phyloP scores from a whole-genome alignment of 2,113 vertebrate species.

The Microcebus tavaratra region DNA sequence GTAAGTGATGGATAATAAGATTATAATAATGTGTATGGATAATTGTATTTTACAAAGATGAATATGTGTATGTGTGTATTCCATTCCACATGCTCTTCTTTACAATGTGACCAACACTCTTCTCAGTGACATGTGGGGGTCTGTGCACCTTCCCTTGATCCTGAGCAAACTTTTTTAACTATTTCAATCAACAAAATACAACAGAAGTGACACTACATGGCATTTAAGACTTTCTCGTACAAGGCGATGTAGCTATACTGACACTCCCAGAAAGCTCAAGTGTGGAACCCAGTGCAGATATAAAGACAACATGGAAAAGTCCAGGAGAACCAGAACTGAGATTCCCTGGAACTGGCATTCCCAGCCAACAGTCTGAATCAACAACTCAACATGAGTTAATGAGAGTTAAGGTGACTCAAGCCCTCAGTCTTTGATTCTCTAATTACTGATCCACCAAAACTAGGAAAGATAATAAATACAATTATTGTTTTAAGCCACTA shows the following conservation, averaged over 20 bases:
- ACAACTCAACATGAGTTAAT: not conserved
- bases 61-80: not conserved
- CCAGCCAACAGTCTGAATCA: not conserved
- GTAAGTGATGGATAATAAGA: not conserved
- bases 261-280: not conserved
- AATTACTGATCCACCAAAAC: not conserved
- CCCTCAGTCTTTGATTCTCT: not conserved
- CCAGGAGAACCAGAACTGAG: not conserved
- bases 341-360: not conserved
- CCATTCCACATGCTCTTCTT: not conserved
- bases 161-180: not conserved
- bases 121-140: not conserved
- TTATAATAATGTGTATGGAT: not conserved
- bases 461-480: not conserved
- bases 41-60: not conserved
- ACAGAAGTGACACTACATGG: not conserved
- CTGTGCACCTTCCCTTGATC: not conserved
- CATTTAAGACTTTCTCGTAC: not conserved
- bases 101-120: not conserved
- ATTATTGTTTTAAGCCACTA: not conserved
- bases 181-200: not conserved
- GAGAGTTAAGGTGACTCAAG: not conserved
- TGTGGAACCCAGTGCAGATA: not conserved
- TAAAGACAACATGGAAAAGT: not conserved
- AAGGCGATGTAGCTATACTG: not conserved